Percentiles rank a stretch among this genome's conserved stretches.
Evolutionary conservation across 2,113 vertebrate species (phyloP).

Genomic region (Ovibos moschatus): DNA sequence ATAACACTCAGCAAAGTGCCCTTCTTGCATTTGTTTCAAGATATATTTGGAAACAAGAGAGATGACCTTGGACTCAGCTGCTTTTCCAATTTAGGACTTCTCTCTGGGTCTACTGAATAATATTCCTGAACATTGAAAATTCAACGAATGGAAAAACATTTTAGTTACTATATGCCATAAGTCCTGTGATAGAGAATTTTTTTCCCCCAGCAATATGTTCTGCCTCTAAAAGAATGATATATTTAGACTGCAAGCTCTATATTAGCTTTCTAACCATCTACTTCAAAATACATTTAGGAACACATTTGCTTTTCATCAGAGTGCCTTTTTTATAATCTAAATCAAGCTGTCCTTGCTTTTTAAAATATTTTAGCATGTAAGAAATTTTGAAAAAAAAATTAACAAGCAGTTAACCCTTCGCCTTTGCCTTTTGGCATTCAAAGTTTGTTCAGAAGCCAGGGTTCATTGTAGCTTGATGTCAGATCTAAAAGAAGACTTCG

Average conservation of each 20-base stretch:
- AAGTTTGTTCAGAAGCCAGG: conserved; percentile 67
- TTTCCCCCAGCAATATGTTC: conserved; percentile 54
- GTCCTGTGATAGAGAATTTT: background rate
- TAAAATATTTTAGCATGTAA: conserved; percentile 61
- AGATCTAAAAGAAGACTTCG: conserved; percentile 77
- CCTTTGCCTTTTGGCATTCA: conserved; percentile 62
- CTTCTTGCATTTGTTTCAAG: conserved; percentile 86
- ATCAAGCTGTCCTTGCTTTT: conserved; percentile 43
- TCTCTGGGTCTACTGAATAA: conserved; percentile 78
- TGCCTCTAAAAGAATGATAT: conserved; percentile 55
- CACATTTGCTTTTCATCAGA: conserved; percentile 63
- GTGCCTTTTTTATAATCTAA: conserved; percentile 53
- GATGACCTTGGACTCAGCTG: conserved; percentile 90
- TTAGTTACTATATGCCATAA: conserved; percentile 48
- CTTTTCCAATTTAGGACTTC: conserved; percentile 94
- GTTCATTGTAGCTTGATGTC: conserved; percentile 67
- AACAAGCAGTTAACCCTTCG: conserved; percentile 40
- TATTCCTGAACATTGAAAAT: conserved; percentile 64
- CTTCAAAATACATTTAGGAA: conserved; percentile 54
- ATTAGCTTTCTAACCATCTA: conserved; percentile 59
- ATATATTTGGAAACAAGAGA: conserved; percentile 94
- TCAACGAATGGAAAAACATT: conserved; percentile 30
- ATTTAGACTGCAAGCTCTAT: conserved; percentile 68
- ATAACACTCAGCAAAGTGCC: conserved; percentile 94
- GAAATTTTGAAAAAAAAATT: conserved; percentile 35